Conservation (phyloP, 2,113 vertebrate genomes). For the pig (Sus scrofa) region T2T-Sscrofa CM000812.6:106371501-106372000, state of each 20-base stretch:
- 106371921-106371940: not conserved
- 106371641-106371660: not conserved
- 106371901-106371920: not conserved
- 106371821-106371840: not conserved
- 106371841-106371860: not conserved
- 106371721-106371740: not conserved
- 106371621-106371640: not conserved
- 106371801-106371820: not conserved
- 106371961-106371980: not conserved
- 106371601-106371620: not conserved
- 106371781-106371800: not conserved
- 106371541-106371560: not conserved
- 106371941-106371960: not conserved
- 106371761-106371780: not conserved
- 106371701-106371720: not conserved
- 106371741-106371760: not conserved
- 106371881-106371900: not conserved
- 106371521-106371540: not conserved
- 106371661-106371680: not conserved
- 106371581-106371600: not conserved
- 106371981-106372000: too few species aligned
- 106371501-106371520: not conserved
- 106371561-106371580: not conserved
- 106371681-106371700: not conserved
- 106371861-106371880: not conserved